Evolutionary conservation across 2,888 invertebrate species (phyloP).

Genomic region (Apocheima hispidaria): DNA sequence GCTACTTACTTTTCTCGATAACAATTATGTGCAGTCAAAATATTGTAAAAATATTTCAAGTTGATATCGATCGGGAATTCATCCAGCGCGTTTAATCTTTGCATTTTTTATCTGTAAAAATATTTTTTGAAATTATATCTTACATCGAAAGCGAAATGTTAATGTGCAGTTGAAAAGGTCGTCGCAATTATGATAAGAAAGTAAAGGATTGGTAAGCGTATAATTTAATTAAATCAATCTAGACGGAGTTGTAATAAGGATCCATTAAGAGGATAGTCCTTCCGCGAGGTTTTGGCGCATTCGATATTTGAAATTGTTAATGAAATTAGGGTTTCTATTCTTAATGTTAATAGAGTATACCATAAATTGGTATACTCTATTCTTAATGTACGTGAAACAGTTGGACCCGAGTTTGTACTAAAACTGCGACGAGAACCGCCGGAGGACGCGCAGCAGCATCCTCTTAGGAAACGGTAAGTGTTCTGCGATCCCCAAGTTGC

Average conservation of each 20-base stretch:
- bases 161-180: conserved; percentile 61
- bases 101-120: conserved; percentile 43
- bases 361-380: too few species aligned
- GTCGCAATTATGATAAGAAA: conserved; percentile 57
- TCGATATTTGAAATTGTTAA: too few species aligned
- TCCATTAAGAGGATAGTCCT: neutral
- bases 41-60: conserved; percentile 44
- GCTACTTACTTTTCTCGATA: conserved; percentile 47
- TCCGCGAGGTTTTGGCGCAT: too few species aligned
- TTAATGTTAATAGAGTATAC: too few species aligned
- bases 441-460: too few species aligned
- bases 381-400: too few species aligned
- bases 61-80: conserved; percentile 47
- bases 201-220: conserved; percentile 49
- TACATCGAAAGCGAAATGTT: conserved; percentile 64
- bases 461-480: too few species aligned
- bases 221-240: conserved; percentile 42
- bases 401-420: too few species aligned
- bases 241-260: conserved; percentile 1
- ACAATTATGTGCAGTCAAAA: conserved; percentile 49
- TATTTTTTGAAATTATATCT: conserved; percentile 44
- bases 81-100: conserved; percentile 36
- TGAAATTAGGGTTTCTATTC: too few species aligned
- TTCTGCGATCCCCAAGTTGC: too few species aligned
- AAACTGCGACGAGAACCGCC: too few species aligned